Evolutionary conservation across 2,888 invertebrate genomes (phyloP).

Genomic region (Gerosis bhagava): DNA sequence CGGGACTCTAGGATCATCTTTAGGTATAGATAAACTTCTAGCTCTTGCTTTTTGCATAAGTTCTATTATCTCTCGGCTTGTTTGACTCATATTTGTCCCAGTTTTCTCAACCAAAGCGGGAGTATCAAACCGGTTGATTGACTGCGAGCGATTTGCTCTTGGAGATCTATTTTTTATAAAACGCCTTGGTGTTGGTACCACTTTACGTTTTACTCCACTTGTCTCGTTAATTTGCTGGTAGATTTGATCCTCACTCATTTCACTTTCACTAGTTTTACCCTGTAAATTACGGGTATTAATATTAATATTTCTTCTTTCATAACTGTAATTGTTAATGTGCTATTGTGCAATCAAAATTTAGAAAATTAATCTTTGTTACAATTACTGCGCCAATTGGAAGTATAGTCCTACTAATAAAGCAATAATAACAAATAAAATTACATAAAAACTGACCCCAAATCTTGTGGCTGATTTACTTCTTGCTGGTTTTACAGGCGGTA

Average conservation of each 20-base stretch:
- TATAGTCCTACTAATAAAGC: slow-evolving; percentile 71
- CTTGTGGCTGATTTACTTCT: slow-evolving; percentile 76
- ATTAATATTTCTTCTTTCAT: slow-evolving; percentile 44
- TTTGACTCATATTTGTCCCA: slow-evolving; percentile 70
- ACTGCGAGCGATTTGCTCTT: slow-evolving; percentile 79
- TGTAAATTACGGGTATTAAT: slow-evolving; percentile 54
- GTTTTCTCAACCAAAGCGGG: slow-evolving; percentile 56
- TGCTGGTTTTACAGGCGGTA: slow-evolving; percentile 74
- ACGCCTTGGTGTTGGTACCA: slow-evolving; percentile 65
- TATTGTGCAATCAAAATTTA: slow-evolving; percentile 29
- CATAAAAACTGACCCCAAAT: slow-evolving; percentile 76
- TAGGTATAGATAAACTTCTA: slow-evolving; percentile 75
- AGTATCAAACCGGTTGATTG: slow-evolving; percentile 74
- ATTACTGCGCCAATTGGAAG: slow-evolving; percentile 56
- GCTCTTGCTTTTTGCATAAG: slow-evolving; percentile 75
- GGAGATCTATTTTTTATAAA: slow-evolving; percentile 70
- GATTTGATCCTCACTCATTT: slow-evolving; percentile 78
- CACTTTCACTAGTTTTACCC: slow-evolving; percentile 82
- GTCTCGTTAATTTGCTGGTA: slow-evolving; percentile 50
- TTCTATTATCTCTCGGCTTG: slow-evolving; percentile 73
- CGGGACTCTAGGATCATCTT: slow-evolving; percentile 69
- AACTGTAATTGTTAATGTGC: slow-evolving; percentile 1
- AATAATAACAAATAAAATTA: slow-evolving; percentile 63
- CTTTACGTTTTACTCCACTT: slow-evolving; percentile 58
- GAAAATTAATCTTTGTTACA: slow-evolving; percentile 37